Conservation (phyloP, 2,113 vertebrate species). For the Myxocyprinus asiaticus region DNA sequence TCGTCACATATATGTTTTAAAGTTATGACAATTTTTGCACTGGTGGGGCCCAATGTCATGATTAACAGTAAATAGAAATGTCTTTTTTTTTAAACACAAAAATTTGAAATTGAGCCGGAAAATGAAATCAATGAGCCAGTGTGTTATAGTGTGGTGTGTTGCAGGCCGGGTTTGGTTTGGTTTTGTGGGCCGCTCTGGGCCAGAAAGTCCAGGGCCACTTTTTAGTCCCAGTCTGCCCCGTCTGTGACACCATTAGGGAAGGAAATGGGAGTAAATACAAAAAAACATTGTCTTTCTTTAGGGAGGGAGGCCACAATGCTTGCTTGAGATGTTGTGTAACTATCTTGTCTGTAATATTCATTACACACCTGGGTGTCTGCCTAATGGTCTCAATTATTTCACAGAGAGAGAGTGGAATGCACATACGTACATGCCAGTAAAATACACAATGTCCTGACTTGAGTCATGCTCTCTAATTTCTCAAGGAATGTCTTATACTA, state of each 20-base stretch:
- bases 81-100: too few species aligned
- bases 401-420: slow-evolving; percentile 19
- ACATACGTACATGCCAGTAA: slow-evolving; percentile 5
- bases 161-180: too few species aligned
- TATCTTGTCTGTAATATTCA: slow-evolving; percentile 65
- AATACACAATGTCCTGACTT: slow-evolving; percentile 32
- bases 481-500: slow-evolving; percentile 26
- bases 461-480: slow-evolving; percentile 33
- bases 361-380: slow-evolving; percentile 56
- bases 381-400: slow-evolving; percentile 40
- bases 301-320: slow-evolving; percentile 45
- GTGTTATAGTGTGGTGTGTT: too few species aligned
- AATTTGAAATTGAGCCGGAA: too few species aligned
- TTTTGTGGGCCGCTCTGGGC: too few species aligned
- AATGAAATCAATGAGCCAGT: too few species aligned
- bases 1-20: too few species aligned
- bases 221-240: too few species aligned
- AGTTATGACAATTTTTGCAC: too few species aligned
- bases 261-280: slow-evolving; percentile 82
- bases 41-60: too few species aligned
- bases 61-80: too few species aligned
- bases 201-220: too few species aligned
- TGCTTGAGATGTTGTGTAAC: slow-evolving; percentile 65
- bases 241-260: slow-evolving; percentile 74
- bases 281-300: slow-evolving; percentile 76